phyloP scores from a whole-genome alignment of 2,888 invertebrate species.

The Morpho achilles region DNA sequence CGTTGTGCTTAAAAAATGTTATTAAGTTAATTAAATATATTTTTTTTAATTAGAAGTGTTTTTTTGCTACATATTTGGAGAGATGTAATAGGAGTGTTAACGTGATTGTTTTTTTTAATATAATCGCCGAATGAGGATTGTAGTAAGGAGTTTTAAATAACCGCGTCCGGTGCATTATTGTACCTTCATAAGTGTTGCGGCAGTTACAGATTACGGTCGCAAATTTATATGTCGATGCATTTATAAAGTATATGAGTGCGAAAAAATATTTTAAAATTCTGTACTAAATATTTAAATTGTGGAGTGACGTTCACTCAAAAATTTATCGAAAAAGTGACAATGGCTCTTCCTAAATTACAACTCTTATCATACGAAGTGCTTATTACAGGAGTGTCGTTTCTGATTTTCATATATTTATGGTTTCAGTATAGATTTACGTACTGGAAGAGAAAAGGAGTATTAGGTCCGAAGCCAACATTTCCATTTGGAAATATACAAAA shows the following conservation, averaged over 20 bases:
- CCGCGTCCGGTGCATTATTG: too few species aligned
- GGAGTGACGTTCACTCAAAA: too few species aligned
- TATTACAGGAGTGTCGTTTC: constrained; percentile 34
- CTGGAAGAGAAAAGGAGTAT: constrained; percentile 80
- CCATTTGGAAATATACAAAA: constrained; percentile 81
- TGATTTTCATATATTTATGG: constrained; percentile 38
- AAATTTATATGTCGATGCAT: neutral
- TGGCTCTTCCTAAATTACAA: constrained; percentile 22
- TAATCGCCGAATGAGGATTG: too few species aligned
- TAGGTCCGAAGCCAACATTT: constrained; percentile 76
- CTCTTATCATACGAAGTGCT: constrained; percentile 31
- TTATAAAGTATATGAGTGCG: neutral
- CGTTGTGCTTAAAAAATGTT: too few species aligned
- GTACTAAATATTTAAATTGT: too few species aligned
- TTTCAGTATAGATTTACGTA: constrained; percentile 65
- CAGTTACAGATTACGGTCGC: constrained; percentile 5
- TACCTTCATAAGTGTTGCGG: constrained; percentile 2
- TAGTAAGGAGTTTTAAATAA: too few species aligned
- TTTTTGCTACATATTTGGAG: too few species aligned
- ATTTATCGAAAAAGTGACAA: neutral
- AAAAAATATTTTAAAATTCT: neutral
- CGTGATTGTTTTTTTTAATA: too few species aligned
- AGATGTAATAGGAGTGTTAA: too few species aligned
- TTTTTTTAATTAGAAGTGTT: too few species aligned
- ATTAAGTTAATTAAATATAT: too few species aligned